Conservation (phyloP, 2,113 vertebrate genomes). For the Aptenodytes forsteri region DNA sequence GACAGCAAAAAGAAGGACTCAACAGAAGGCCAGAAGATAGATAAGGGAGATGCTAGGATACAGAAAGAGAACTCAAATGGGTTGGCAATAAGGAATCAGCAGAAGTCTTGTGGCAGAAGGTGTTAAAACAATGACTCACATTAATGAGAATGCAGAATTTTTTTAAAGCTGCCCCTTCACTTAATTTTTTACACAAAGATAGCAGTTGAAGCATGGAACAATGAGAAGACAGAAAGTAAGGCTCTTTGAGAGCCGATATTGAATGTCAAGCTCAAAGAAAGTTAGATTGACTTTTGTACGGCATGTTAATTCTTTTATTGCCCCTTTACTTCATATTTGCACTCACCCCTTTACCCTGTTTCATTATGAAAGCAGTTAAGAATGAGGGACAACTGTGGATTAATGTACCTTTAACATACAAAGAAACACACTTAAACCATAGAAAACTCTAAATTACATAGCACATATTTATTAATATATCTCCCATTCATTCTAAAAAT, state of each 20-base stretch:
- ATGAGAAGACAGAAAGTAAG: background rate
- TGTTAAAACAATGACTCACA: background rate
- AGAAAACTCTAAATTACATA: background rate
- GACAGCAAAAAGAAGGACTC: background rate
- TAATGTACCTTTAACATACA: background rate
- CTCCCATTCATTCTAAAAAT: background rate
- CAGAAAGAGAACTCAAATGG: background rate
- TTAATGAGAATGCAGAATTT: background rate
- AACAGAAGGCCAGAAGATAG: background rate
- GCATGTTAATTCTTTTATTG: background rate
- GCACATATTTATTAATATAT: background rate
- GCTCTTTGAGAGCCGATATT: background rate
- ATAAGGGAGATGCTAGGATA: background rate
- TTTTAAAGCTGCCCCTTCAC: background rate
- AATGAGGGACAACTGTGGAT: background rate
- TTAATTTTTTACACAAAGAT: background rate
- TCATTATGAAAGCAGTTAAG: background rate
- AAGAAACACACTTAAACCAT: background rate
- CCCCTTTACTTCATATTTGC: background rate
- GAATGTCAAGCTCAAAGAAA: background rate
- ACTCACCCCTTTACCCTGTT: background rate
- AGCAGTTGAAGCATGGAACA: background rate
- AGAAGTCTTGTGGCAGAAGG: background rate
- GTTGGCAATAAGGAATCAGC: background rate
- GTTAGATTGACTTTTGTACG: background rate